Base-by-base conservation (phyloP, 2,113 vertebrate genomes). In the Epinephelus cyanopodus region DNA sequence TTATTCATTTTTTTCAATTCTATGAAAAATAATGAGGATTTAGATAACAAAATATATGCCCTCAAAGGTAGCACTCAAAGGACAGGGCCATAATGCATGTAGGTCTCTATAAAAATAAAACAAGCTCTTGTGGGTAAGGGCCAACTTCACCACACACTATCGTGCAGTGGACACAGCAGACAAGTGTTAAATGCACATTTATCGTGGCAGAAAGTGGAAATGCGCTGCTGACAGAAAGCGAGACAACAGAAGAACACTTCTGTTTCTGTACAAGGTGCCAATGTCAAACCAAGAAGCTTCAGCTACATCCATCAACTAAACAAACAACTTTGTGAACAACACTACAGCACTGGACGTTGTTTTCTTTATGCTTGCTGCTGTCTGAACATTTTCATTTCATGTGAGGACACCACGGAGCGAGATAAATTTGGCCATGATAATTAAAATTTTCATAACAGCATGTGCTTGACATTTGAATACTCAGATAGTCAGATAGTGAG, bases 401-500 rank as follows among this genome's bases (percentile, higher is more conserved):
- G 14, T 56, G 15, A 65, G 29, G 25, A 52, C 29, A 23, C 2
- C 10, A 5, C 3, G 17, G 37, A 66, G 52, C 42, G 33, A 71
- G 37, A 61, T 56, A 65, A 37, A 37, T 70, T 37, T 64, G 15
- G 72, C 54, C 12, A 9, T 23, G 52, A 81, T 48, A 29, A 81
- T 17, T 42, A 5, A 42, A 6, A 85, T 85, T 87, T 87, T 13
- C 80, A 87, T 81, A 79, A 13, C 29, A 27, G 17, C 17, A 60
- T 37, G 48, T 6, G 37, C n/a, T 37, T 81, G 39, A 73, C n/a
- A 90, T 92, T 92, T 92, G 85, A 91, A 83, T 89, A 81, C 25
- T 65, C 17, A 76, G 29, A 29, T 29, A 29, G 54, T 33, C 29
- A 82, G 84, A 90, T 47, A 72, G 37, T 19, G 39, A 4, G 21